Percentiles rank a stretch among this genome's conserved stretches.
Conservation (phyloP, 2,797 vertebrate species). For the Malacoctenus gilli region DNA sequence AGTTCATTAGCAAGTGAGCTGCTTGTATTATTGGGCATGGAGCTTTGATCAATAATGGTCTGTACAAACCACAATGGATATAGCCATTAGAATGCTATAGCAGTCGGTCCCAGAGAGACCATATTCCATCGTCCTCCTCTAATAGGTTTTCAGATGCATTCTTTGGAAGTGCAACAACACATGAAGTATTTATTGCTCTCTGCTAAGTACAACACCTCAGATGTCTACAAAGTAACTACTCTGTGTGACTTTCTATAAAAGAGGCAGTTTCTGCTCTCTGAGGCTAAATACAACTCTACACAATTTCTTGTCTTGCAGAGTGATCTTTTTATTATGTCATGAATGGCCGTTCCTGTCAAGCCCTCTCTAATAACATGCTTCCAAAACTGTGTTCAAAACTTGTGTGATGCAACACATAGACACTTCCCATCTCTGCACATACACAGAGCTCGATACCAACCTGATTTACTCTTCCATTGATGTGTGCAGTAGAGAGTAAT, state of each 20-base stretch:
- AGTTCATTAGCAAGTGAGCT: slow-evolving; percentile 60
- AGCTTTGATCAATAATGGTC: slow-evolving; percentile 74
- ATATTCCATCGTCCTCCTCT: slow-evolving; percentile 69
- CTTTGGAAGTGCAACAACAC: slow-evolving; percentile 72
- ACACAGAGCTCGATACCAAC: slow-evolving; percentile 73
- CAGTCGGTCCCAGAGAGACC: slow-evolving; percentile 60
- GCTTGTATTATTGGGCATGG: slow-evolving; percentile 64
- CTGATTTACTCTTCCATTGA: slow-evolving; percentile 78
- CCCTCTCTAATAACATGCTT: too few species aligned
- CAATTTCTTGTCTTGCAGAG: too few species aligned
- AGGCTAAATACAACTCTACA: too few species aligned
- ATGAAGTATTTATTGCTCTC: slow-evolving; percentile 69
- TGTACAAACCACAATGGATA: slow-evolving; percentile 76
- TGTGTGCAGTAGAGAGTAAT: slow-evolving; percentile 75
- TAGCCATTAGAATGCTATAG: slow-evolving; percentile 73
- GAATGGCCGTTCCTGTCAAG: too few species aligned
- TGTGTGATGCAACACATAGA: slow-evolving; percentile 32
- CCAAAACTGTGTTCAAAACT: slow-evolving; percentile 27
- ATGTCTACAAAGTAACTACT: slow-evolving; percentile 29
- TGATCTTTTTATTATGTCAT: too few species aligned
- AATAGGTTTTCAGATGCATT: slow-evolving; percentile 77
- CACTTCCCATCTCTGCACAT: slow-evolving; percentile 63
- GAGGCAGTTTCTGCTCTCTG: too few species aligned
- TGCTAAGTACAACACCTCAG: slow-evolving; percentile 61
- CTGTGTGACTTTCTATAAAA: slow-evolving; percentile 12